Evolutionary conservation across 2,113 vertebrate species (phyloP), one percentile per base, ranked within the genome.

Genomic region (Lucifuga dentata): DNA sequence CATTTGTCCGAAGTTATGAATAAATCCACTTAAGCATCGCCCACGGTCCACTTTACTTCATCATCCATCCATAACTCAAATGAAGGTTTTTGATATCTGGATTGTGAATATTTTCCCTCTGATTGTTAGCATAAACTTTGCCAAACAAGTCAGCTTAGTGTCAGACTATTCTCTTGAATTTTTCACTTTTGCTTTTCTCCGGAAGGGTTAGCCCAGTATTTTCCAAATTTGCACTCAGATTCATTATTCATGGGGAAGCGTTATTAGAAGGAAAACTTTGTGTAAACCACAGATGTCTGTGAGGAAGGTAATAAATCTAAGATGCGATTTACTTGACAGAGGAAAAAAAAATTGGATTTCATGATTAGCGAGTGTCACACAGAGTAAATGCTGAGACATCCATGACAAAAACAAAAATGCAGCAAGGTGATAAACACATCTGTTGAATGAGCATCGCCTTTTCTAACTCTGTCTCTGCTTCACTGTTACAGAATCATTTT

Each of bases 321-420:
- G 51, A 73, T 59, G 56, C 68, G 57, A 78, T 76, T 69, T 36
- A 64, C 53, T 61, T 59, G 41, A 78, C 65, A 63, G n/a, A n/a
- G n/a, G n/a, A n/a, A n/a, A n/a, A 70, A 57, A 74, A 68, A 68
- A 21, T 76, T 68, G 45, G 61, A 68, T 81, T 63, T 62, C 23
- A 73, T 64, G 68, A 87, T 78, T 80, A 70, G 52, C 13, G 13
- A 44, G 60, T 62, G 65, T 41, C 73, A 68, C 40, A 21, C 48
- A 11, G 64, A 71, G 76, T 26, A 38, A 40, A 68, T 43, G 48
- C 41, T 66, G 50, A 73, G 67, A 66, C 55, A 53, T 45, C 26
- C 61, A 56, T 48, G 44, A 79, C 39, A 51, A 73, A 74, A 79
- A 68, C 60, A 48, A 63, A 80, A 11, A 56, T 57, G 45, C 19